Base-by-base conservation (phyloP, 2,888 invertebrate species). In the Trichogramma evanescens region DNA sequence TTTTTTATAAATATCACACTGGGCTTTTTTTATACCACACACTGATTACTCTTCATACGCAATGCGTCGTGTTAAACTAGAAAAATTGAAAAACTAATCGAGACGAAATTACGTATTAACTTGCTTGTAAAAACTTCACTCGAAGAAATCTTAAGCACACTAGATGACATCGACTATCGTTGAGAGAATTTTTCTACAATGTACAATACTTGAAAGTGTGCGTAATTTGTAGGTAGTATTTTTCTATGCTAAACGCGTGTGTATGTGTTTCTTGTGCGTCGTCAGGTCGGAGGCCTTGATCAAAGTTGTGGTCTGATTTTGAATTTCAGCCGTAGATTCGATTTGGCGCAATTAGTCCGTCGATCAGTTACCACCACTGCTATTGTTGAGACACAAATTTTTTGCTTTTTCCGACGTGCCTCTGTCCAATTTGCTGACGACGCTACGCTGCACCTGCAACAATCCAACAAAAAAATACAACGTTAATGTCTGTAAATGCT, bases 391-490 rank as follows among this genome's bases (percentile, higher is more conserved):
- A 72, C 69, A 71, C 71, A 74, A 69, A 69, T 70, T 70, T 70
- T 71, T 68, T 66, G 72, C 68, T 73, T 51, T 39, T 46, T 54
- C 53, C 51, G 59, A 43, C 48, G 61, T 58, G 53, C 71, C 73
- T 75, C 76, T 73, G 72, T 74, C 74, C 76, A 74, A 74, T 71
- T 74, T 71, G 73, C 72, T 72, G 76, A 74, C 72, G 72, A 75
- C 73, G 71, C 72, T 76, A 74, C 71, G 76, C 77, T 76, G 75
- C 77, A 78, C 77, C 78, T 78, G 75, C 1, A 76, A 77, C 70
- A 71, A 46, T 3, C 6, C 26, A 45, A 9, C 42, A 49, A 8
- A 52, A 42, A 8, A 39, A 7, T 13, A 40, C 3, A 51, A 2
- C 9, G 6, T 9, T 13, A 3, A 6, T 53, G 8, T 51, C 3